These are phyloP conservation scores for Salarias fasciatus DNA, from an alignment of 2,797 vertebrate genomes.

Conservation along the genomic window DNA sequence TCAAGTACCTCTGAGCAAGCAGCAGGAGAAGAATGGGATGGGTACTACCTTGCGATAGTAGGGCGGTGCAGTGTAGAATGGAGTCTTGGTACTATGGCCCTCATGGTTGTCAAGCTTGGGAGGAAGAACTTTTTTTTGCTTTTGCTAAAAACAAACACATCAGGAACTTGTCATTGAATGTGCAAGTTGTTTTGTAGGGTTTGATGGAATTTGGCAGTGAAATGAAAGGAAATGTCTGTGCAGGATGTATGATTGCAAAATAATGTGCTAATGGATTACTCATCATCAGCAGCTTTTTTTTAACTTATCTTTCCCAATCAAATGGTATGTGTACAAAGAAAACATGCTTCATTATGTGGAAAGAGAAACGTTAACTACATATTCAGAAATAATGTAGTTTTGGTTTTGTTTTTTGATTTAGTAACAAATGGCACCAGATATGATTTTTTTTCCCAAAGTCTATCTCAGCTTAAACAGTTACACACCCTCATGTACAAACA, in stretches of 20 bases:
- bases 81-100: slow-evolving; percentile 4
- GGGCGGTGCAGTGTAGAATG: slow-evolving; percentile 8
- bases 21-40: not conserved
- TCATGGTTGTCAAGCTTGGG: not conserved
- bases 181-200: not conserved
- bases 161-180: slow-evolving; percentile 23
- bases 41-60: slow-evolving; percentile 42
- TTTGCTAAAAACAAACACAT: slow-evolving; percentile 47
- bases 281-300: not conserved
- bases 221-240: not conserved
- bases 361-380: too few relatives aligned
- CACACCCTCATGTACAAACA: slow-evolving; percentile 46
- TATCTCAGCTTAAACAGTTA: slow-evolving; percentile 23
- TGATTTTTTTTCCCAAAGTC: not conserved
- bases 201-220: not conserved
- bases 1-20: not conserved
- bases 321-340: not conserved
- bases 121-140: slow-evolving; percentile 7
- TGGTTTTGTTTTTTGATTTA: too few relatives aligned
- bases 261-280: slow-evolving; percentile 36
- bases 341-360: too few relatives aligned
- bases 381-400: too few relatives aligned
- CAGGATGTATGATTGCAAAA: slow-evolving; percentile 46
- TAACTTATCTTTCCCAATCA: not conserved
- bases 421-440: too few relatives aligned